These are phyloP conservation scores for Petrocephalus sullivani DNA, from an alignment of 2,797 vertebrate species.

Conservation along the genomic window DNA sequence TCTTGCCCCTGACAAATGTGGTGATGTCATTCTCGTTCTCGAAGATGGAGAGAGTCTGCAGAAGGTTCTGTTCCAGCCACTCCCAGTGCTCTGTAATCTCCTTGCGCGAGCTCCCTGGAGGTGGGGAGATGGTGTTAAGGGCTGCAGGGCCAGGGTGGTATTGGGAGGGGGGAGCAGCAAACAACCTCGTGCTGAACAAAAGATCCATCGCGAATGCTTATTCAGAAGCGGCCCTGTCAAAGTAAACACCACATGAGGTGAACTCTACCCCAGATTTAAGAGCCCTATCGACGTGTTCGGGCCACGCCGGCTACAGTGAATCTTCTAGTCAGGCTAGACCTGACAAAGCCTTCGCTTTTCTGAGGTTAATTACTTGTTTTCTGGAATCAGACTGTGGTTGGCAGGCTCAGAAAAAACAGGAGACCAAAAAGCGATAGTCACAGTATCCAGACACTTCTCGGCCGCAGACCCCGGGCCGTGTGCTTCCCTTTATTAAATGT, in stretches of 20 bases:
- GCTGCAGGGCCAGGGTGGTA: not conserved
- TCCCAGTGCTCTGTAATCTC: constrained; percentile 99
- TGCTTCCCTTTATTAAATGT: not conserved
- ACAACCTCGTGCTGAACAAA: not conserved
- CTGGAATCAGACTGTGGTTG: not conserved
- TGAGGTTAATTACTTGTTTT: not conserved
- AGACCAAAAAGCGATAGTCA: not conserved
- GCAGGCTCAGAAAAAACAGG: not conserved
- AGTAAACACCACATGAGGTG: not conserved
- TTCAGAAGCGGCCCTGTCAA: not conserved
- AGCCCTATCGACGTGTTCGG: not conserved
- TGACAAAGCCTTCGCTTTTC: not conserved
- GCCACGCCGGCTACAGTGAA: not conserved
- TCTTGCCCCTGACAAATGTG: constrained; percentile 95
- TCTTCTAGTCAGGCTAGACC: not conserved
- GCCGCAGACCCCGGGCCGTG: not conserved
- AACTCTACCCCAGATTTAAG: not conserved
- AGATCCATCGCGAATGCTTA: not conserved
- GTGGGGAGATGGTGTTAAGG: not conserved
- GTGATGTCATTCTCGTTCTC: constrained; percentile 98
- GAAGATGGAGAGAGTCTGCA: constrained; percentile 96
- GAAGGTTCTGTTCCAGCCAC: constrained; percentile 92
- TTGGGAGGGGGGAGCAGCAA: too few relatives aligned
- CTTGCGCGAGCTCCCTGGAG: constrained; percentile 84
- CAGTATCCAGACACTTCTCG: not conserved